These are phyloP conservation scores for Nemurella pictetii DNA, from an alignment of 2,888 invertebrate genomes.

Conservation along the genomic window DNA sequence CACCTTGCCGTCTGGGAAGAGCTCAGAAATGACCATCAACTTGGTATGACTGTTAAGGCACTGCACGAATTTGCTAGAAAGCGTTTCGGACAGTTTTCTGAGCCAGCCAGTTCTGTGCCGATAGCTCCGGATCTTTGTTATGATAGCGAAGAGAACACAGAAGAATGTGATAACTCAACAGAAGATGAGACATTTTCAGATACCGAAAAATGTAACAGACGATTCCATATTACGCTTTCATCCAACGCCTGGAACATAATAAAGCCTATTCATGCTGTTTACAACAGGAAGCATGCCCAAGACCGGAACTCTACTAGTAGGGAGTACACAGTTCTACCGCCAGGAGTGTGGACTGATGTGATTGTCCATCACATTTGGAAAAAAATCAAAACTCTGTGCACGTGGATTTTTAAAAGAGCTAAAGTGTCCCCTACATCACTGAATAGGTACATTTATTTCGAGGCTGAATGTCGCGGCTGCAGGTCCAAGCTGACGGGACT, in stretches of 20 bases:
- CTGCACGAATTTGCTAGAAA: slow-evolving; percentile 18
- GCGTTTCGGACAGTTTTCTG: background rate
- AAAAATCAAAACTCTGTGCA: background rate
- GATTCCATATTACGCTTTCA: background rate
- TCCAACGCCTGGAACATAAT: slow-evolving; percentile 9
- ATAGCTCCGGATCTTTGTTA: background rate
- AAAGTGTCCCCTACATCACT: slow-evolving; percentile 14
- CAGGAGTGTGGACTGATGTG: slow-evolving; percentile 17
- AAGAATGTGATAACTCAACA: background rate
- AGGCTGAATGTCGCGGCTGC: background rate
- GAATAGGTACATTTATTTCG: background rate
- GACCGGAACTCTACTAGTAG: background rate
- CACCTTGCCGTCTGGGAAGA: background rate
- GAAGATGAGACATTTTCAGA: background rate
- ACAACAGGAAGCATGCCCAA: background rate
- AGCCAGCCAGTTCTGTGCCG: background rate
- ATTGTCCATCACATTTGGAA: slow-evolving; percentile 1
- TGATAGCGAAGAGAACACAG: background rate
- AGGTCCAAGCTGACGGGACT: background rate
- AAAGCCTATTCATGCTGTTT: background rate
- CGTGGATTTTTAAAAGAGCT: slow-evolving; percentile 16
- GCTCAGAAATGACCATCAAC: background rate
- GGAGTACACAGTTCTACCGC: background rate
- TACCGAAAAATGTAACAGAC: background rate
- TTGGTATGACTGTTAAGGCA: background rate